Conservation (phyloP, 2,888 invertebrate species). For the Labia minor region DNA sequence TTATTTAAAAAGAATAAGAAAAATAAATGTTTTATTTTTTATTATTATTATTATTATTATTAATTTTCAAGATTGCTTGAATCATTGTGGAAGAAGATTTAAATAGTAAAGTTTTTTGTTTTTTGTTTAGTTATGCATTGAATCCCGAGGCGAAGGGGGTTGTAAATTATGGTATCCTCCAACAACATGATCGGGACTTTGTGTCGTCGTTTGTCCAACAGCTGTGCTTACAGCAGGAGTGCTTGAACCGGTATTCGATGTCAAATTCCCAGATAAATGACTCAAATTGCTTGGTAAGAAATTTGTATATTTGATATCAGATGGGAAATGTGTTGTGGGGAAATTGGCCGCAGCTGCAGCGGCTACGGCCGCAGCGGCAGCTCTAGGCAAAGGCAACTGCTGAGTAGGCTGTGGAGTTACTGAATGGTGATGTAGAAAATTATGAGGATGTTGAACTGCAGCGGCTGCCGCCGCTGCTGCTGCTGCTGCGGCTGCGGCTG, state of each 20-base stretch:
- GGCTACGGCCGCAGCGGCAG: background rate
- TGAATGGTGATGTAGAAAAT: background rate
- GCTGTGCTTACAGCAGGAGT: background rate
- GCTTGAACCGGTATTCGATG: background rate
- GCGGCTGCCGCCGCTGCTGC: background rate
- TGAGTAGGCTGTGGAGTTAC: background rate
- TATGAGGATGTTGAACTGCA: background rate
- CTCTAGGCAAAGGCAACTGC: background rate
- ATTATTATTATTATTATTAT: too few relatives aligned
- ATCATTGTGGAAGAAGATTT: background rate
- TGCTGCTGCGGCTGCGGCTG: conserved; percentile 35
- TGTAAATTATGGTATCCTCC: background rate
- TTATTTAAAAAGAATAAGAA: background rate
- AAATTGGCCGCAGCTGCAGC: background rate
- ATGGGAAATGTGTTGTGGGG: background rate
- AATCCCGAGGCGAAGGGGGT: background rate
- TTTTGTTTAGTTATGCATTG: background rate
- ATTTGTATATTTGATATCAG: background rate
- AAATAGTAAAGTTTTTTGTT: background rate
- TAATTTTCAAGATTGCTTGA: background rate
- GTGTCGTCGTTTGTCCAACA: background rate
- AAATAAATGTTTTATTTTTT: conserved; percentile 7
- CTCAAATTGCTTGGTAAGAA: background rate
- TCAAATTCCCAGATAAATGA: background rate
- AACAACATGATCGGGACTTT: background rate